Evolutionary conservation across 2,888 invertebrate species (phyloP).

Genomic region (Sturmia bella): DNA sequence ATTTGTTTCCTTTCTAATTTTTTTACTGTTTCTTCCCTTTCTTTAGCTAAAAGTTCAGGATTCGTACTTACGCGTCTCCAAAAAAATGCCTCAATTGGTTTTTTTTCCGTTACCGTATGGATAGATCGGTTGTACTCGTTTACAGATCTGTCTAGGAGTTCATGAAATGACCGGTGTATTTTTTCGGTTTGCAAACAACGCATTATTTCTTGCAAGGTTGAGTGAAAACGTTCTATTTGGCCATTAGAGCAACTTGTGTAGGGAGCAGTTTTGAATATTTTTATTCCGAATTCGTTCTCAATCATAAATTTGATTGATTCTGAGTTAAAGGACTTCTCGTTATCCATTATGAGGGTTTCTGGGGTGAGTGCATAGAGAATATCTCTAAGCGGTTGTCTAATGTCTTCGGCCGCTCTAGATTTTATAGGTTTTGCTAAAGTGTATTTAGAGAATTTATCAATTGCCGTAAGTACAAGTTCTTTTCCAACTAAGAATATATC

Average conservation of each 20-base stretch:
- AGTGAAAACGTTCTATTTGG: neutral
- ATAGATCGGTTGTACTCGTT: too few species aligned
- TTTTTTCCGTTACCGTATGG: neutral
- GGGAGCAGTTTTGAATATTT: conserved; percentile 3
- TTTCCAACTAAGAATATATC: too few species aligned
- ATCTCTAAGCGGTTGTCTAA: neutral
- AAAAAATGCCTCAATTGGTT: conserved; percentile 37
- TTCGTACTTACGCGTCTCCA: conserved; percentile 29
- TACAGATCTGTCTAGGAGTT: too few species aligned
- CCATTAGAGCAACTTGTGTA: conserved; percentile 20
- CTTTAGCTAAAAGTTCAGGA: conserved; percentile 11
- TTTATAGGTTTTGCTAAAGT: conserved; percentile 37
- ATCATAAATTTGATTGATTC: conserved; percentile 1
- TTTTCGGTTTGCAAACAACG: neutral
- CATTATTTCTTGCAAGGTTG: neutral
- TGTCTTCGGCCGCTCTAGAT: neutral
- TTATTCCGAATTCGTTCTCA: conserved; percentile 10
- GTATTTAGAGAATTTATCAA: too few species aligned
- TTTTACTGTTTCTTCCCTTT: conserved; percentile 25
- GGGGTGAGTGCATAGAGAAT: too few species aligned
- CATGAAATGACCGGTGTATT: too few species aligned
- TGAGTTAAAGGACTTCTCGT: conserved; percentile 2
- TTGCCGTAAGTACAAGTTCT: neutral
- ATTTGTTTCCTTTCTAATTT: conserved; percentile 33
- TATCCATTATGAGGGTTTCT: neutral